These are phyloP conservation scores for Oligia fasciuncula DNA, from an alignment of 2,888 invertebrate species.

Conservation along the genomic window DNA sequence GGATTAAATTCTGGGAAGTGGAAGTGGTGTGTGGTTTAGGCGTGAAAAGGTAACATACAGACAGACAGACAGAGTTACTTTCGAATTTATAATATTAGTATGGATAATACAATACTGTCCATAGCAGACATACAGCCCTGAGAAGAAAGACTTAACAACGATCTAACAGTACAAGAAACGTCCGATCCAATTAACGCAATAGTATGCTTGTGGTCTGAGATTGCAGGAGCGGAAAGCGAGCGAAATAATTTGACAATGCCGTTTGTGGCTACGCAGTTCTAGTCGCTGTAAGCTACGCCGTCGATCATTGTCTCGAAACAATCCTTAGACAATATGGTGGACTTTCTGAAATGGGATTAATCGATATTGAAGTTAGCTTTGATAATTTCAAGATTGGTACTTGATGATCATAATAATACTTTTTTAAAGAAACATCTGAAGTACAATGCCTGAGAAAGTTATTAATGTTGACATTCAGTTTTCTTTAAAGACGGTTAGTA, in stretches of 20 bases:
- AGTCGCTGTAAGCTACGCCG: background rate
- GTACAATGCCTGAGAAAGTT: background rate
- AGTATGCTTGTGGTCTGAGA: slow-evolving; percentile 20
- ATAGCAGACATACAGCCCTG: background rate
- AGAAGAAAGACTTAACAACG: background rate
- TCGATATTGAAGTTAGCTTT: background rate
- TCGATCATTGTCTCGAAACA: background rate
- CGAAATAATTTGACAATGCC: slow-evolving; percentile 24
- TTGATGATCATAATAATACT: background rate
- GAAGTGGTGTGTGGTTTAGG: no score
- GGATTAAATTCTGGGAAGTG: no score
- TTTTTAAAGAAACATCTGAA: background rate
- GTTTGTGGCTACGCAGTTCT: background rate
- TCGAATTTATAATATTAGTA: background rate
- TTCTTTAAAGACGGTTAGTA: background rate
- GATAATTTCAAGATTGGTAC: background rate
- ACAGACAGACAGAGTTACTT: no score
- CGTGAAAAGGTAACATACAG: no score
- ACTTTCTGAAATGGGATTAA: background rate
- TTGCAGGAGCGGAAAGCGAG: slow-evolving; percentile 27
- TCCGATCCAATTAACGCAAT: slow-evolving; percentile 27
- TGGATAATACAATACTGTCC: background rate
- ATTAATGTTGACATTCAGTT: background rate
- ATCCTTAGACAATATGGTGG: background rate
- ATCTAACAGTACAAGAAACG: background rate